Base-by-base conservation (phyloP, 2,888 invertebrate genomes). In the Epinotia ramella region DNA sequence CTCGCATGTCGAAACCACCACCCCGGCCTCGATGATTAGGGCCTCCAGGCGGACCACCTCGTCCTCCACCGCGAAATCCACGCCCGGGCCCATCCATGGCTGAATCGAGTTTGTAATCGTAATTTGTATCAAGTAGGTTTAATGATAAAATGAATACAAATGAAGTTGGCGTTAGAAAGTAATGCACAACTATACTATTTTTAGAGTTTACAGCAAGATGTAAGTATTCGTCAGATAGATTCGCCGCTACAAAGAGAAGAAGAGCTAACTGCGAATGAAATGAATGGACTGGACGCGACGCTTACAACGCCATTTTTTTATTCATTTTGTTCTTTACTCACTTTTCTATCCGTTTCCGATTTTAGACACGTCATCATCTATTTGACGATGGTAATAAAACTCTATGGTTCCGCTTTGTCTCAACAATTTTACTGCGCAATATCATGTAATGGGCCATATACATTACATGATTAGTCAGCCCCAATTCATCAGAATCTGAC, bases 1-100 rank as follows among this genome's bases (percentile, higher is more conserved):
- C 94, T 72, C 94, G 88, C 93, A 94, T 93, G 57, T 94, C 94
- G 78, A 91, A 94, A 57, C 92, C 92, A 57, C 92, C 92, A 64
- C 93, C 93, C 79, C 93, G 85, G 63, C 94, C 93, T 84, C 93
- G 86, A 75, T 82, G 82, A 68, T 78, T 79, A n/a, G 77, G 82
- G 3, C 93, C 92, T 49, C 74, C 75, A 56, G 88, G 90, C 49
- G 92, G 94, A 2, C 92, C 92, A 73, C 94, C 94, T 78, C 94
- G 92, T 78, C 93, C 92, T 68, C 91, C 91, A 60, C 92, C 91
- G 62, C 93, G 91, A 80, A 92, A 94, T 57, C 94, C 94, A 63
- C 92, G 88, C 79, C 81, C 84, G 68, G 90, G 91, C 9, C 90
- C 91, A 46, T 90, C 91, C 91, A 91, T 91, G 33, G 12, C 60